Conservation (phyloP, 2,888 invertebrate species). For the Gnatocerus cornutus region DNA sequence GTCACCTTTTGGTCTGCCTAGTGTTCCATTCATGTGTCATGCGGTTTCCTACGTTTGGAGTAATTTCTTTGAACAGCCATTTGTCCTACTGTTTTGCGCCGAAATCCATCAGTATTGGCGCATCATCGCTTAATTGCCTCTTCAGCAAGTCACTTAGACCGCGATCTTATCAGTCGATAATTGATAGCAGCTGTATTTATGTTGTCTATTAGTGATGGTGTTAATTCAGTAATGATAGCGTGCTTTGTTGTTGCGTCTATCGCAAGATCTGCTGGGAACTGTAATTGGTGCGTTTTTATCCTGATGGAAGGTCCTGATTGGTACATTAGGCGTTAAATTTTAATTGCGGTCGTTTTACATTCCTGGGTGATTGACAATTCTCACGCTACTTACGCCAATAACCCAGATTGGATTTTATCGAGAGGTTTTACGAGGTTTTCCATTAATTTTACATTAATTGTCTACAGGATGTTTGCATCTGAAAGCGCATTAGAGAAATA, state of each 20-base stretch:
- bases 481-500: constrained; percentile 29
- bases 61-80: constrained; percentile 20
- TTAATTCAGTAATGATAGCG: constrained; percentile 61
- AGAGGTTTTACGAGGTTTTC: constrained; percentile 12
- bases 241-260: constrained; percentile 58
- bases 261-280: constrained; percentile 53
- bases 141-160: constrained; percentile 59
- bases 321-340: constrained; percentile 57
- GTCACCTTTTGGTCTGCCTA: constrained; percentile 49
- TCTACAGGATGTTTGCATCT: constrained; percentile 33
- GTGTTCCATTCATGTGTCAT: constrained; percentile 51
- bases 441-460: constrained; percentile 27
- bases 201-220: constrained; percentile 59
- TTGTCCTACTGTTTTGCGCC: constrained; percentile 19
- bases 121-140: constrained; percentile 56
- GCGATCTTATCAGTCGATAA: constrained; percentile 60
- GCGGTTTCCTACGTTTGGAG: constrained; percentile 10
- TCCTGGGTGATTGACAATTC: constrained; percentile 48
- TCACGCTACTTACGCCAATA: constrained; percentile 45
- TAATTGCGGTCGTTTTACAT: constrained; percentile 52
- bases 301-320: constrained; percentile 36
- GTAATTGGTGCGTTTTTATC: constrained; percentile 56
- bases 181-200: constrained; percentile 62
- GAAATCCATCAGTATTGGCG: constrained; percentile 18
- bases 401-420: constrained; percentile 24